Evolutionary conservation across 1,140 invertebrate genomes (phyloP).

Genomic region (Paraescarpia echinospica): DNA sequence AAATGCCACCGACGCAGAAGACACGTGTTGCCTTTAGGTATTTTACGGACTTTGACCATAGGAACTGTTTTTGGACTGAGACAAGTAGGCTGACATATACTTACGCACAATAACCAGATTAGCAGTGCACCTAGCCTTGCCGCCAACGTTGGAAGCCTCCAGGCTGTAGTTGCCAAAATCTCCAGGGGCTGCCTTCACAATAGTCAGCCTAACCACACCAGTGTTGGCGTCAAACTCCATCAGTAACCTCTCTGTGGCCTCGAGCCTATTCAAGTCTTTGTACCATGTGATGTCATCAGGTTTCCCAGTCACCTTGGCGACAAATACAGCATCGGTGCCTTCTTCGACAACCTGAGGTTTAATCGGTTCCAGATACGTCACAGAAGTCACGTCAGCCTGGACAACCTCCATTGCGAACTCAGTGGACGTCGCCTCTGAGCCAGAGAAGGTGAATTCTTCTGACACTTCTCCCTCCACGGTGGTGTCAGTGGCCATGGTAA

Average conservation of each 20-base stretch:
- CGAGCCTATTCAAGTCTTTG: conserved; percentile 27
- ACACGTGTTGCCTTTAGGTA: background rate
- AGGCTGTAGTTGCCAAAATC: conserved; percentile 92
- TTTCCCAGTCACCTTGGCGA: conserved; percentile 49
- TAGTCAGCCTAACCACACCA: conserved; percentile 64
- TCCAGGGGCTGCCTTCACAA: conserved; percentile 79
- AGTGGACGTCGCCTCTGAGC: background rate
- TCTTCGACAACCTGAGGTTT: conserved; percentile 74
- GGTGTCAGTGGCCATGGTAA: background rate
- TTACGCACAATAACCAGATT: conserved; percentile 76
- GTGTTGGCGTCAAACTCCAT: conserved; percentile 23
- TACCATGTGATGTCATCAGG: conserved; percentile 55
- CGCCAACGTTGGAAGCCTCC: conserved; percentile 84
- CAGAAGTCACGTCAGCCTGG: background rate
- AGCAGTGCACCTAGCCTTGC: conserved; percentile 83
- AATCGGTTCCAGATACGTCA: conserved; percentile 84
- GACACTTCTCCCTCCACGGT: background rate
- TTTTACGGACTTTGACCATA: background rate
- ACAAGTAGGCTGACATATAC: conserved; percentile 16
- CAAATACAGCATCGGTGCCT: conserved; percentile 48
- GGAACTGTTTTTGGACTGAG: too few relatives aligned
- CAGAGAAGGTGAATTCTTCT: conserved; percentile 5
- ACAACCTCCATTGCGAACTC: background rate
- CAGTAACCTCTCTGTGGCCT: background rate
- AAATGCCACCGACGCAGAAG: background rate